Base-by-base conservation (phyloP, 2,888 invertebrate species). In the Coecobrya sp. region DNA sequence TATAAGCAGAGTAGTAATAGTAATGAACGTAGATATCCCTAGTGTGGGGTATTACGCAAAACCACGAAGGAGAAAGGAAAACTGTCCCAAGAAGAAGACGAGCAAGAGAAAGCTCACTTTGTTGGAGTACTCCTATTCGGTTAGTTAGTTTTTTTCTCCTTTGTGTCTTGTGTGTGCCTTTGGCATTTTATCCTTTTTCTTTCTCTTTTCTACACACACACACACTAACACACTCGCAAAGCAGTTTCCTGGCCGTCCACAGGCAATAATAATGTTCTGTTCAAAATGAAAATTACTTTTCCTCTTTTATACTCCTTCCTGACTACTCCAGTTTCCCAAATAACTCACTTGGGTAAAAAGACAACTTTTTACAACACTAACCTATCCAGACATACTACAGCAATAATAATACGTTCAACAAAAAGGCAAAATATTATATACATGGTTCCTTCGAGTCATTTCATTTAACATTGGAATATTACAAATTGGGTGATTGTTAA, bases 241-340 rank as follows among this genome's bases (percentile, higher is more conserved):
- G 25, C 62, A 62, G 68, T 68, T 73, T 73, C 70, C 42, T 73
- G 22, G 70, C 70, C 42, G 70, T 73, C 70, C 42, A 42, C 36
- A 25, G 70, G 70, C 70, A 73, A 42, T 73, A 73, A 73, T 73
- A 52, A 79, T 79, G 79, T 55, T 79, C 79, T 52, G 79, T 52
- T 79, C 49, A 73, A 73, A 82, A 82, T 82, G 82, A 82, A 59
- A 82, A 82, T 82, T 82, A 82, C 82, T 82, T 82, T 82, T 59
- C 36, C 55, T 55, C 27, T 36, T 19, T 62, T 62, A 16, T 30
- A 36, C 70, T 73, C 70, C 52, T 49, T 45, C 52, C 19, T 79
- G 52, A 52, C 25, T 79, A 25, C 55, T 73, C 30, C 79, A 25
- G 25, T 79, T 52, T 22, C 25, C 79, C 49, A 79, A 79, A 79